Percentiles rank a stretch among this genome's conserved stretches.
Evolutionary conservation across 1,140 invertebrate genomes (phyloP).

Genomic region (Papilio xuthus): DNA sequence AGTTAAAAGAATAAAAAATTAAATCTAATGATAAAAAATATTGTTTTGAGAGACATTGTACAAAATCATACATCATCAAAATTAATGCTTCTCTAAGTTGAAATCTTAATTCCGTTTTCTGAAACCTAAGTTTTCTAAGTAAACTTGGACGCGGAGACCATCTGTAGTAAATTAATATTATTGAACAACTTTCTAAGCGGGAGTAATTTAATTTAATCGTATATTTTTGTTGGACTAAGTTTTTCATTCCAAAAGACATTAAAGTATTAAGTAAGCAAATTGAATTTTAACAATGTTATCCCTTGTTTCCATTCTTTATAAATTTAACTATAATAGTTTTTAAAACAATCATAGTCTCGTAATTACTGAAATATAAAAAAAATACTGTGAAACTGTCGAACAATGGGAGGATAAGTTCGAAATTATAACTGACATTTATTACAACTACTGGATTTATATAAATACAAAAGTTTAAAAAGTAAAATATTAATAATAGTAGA

Average conservation of each 20-base stretch:
- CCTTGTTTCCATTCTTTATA: not conserved
- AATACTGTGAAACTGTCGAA: too few relatives aligned
- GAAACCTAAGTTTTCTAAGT: not conserved
- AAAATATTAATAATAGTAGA: not conserved
- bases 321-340: not conserved
- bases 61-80: not conserved
- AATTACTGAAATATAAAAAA: too few relatives aligned
- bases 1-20: not conserved
- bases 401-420: too few relatives aligned
- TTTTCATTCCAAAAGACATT: not conserved
- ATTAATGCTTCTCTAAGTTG: not conserved
- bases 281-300: not conserved
- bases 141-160: conserved; percentile 13
- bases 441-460: too few relatives aligned
- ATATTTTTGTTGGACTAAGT: conserved; percentile 14
- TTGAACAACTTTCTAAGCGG: conserved; percentile 14
- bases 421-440: too few relatives aligned
- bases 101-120: not conserved
- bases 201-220: conserved; percentile 17
- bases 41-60: too few relatives aligned
- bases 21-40: not conserved
- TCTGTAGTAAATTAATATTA: conserved; percentile 24
- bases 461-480: not conserved
- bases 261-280: not conserved
- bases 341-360: not conserved